A percentile compares a stretch with the other conserved stretches of the same genome.
Evolutionary conservation across 2,113 vertebrate species (phyloP).

Genomic region (Sinocyclocheilus rhinocerous): DNA sequence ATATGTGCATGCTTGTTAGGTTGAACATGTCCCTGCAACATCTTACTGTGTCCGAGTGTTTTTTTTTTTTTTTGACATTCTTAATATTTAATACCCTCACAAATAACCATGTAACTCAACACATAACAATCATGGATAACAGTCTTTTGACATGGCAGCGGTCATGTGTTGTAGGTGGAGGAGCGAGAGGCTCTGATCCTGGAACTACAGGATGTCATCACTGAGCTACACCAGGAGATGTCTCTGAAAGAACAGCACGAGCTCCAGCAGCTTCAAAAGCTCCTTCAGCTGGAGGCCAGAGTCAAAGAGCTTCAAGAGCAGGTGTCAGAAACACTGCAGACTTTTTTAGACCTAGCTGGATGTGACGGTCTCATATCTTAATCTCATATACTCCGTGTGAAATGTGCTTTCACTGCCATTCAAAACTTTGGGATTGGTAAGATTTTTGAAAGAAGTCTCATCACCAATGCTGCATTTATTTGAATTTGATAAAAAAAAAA

Average conservation of each 20-base stretch:
- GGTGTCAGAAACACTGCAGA: conserved; percentile 40
- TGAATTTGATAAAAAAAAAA: too few species aligned
- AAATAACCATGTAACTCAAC: background rate
- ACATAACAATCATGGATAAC: background rate
- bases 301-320: conserved; percentile 58
- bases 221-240: conserved; percentile 63
- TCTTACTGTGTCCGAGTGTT: background rate
- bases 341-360: background rate
- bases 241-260: conserved; percentile 63
- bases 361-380: background rate
- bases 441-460: background rate
- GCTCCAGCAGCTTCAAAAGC: conserved; percentile 59
- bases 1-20: conserved; percentile 6
- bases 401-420: background rate
- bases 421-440: background rate
- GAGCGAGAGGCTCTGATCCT: conserved; percentile 65
- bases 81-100: conserved; percentile 32
- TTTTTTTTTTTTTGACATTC: too few species aligned
- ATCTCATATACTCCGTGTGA: background rate
- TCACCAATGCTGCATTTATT: background rate
- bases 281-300: conserved; percentile 57
- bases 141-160: background rate
- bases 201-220: conserved; percentile 62
- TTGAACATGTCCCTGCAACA: background rate
- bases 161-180: conserved; percentile 56